Base-by-base conservation (phyloP, 1,140 invertebrate species). In the Megalopta genalis region DNA sequence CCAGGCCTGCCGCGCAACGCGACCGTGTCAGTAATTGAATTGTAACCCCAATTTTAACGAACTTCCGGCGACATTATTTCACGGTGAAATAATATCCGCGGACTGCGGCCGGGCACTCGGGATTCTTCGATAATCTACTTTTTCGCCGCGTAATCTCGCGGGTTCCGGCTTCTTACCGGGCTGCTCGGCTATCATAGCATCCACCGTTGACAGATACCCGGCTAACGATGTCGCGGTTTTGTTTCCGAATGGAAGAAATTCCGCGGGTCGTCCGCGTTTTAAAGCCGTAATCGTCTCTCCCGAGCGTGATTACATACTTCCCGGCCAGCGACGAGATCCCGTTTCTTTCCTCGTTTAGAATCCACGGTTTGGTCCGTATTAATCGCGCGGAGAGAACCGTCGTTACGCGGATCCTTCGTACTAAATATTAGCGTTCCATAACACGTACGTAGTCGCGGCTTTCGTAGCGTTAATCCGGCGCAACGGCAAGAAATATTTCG, bases 11-110 rank as follows among this genome's bases (percentile, higher is more conserved):
- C 0, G 42, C 42, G 3, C 3, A 2, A 0, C 7, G 9, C 23
- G 0, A 59, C 14, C 66, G 63, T 75, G 59, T 60, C 75, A 57
- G 66, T 77, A 77, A 85, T 82, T 69, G 82, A 85, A 85, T 68
- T 77, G 77, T 62, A 72, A 77, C 64, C 59, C 67, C 64, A 77
- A 85, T 85, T 85, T 81, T 75, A 81, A 84, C 78, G 73, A 84
- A 85, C 65, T 69, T 69, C 46, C 64, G 25, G 37, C n/a, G 71
- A 49, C 52, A 60, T 74, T 67, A 74, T 79, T 74, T 46, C 37
- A 1, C 32, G 59, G 52, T 81, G 60, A 65, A 84, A 62, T 73
- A 73, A 84, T 76, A 85, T 73, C 46, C 49, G 8, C 18, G n/a
- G 39, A 8, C 18, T 18, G 23, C 25, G 0, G 60, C 54, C 67